These are phyloP conservation scores for Hirtodrosophila confusa DNA, from an alignment of 2,888 invertebrate genomes.

Conservation along the genomic window DNA sequence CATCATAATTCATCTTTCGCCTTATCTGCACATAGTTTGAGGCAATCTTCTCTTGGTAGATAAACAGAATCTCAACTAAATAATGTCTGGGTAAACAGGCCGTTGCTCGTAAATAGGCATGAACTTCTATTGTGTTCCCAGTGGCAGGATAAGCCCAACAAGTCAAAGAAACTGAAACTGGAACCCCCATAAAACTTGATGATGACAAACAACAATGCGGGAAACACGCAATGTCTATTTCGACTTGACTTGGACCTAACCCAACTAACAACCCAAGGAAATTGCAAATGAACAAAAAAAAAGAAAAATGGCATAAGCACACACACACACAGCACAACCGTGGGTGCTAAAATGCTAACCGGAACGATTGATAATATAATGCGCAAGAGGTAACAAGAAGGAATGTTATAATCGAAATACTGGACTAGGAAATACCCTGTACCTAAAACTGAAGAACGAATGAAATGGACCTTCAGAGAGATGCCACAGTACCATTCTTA, in stretches of 20 bases:
- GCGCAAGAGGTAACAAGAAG: constrained; percentile 47
- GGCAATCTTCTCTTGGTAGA: constrained; percentile 29
- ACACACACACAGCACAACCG: constrained; percentile 50
- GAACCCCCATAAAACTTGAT: constrained; percentile 68
- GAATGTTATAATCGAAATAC: neutral
- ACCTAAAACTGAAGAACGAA: no score
- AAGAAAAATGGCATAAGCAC: constrained; percentile 51
- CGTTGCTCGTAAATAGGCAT: constrained; percentile 59
- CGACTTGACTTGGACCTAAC: constrained; percentile 51
- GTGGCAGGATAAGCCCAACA: constrained; percentile 54
- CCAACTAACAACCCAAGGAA: constrained; percentile 58
- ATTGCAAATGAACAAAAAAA: constrained; percentile 46
- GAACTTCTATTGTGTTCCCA: constrained; percentile 54
- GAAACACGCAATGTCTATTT: constrained; percentile 32
- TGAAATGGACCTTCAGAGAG: no score
- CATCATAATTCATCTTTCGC: constrained; percentile 51
- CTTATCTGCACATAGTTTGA: constrained; percentile 25
- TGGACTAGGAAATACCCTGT: no score
- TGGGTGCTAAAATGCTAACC: constrained; percentile 75
- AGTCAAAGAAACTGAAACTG: constrained; percentile 27
- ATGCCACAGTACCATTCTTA: no score
- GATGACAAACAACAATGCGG: constrained; percentile 69
- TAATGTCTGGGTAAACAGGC: constrained; percentile 44
- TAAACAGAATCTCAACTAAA: constrained; percentile 38
- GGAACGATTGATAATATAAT: constrained; percentile 77